phyloP scores from a whole-genome alignment of 2,113 vertebrate species.

The Gymnocephalus cernua region DNA sequence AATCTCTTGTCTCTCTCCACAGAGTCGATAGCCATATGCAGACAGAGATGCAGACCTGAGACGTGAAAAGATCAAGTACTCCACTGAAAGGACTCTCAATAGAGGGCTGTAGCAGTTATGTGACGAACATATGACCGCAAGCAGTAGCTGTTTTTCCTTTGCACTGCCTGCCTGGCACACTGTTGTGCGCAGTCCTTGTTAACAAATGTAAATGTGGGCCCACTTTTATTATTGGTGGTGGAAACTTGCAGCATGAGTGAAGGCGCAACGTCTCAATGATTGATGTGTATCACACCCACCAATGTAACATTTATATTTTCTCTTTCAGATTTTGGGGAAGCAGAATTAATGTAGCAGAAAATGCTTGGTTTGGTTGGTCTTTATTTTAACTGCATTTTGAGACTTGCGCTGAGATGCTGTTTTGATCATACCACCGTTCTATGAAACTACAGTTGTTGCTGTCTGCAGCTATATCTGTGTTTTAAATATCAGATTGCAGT shows the following conservation, averaged over 20 bases:
- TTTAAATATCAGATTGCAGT: constrained; percentile 16
- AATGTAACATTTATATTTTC: constrained; percentile 15
- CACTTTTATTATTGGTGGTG: constrained; percentile 4
- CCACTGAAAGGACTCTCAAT: constrained; percentile 20
- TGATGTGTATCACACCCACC: not conserved
- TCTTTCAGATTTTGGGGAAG: constrained; percentile 3
- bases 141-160: constrained; percentile 30
- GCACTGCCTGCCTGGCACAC: constrained; percentile 22
- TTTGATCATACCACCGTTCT: constrained; percentile 12
- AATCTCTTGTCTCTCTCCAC: constrained; percentile 7
- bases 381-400: constrained; percentile 17
- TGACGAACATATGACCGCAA: constrained; percentile 21
- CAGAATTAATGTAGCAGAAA: constrained; percentile 14
- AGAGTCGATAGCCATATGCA: constrained; percentile 54
- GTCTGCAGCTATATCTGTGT: constrained; percentile 14
- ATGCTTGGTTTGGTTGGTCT: not conserved
- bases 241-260: constrained; percentile 4
- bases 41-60: constrained; percentile 63
- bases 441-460: constrained; percentile 37
- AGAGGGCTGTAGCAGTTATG: constrained; percentile 22
- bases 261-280: not conserved
- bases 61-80: not conserved
- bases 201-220: not conserved
- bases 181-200: constrained; percentile 23
- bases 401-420: not conserved